Evolutionary conservation across 2,113 vertebrate genomes (phyloP).

Genomic region (Dipodomys ordii): DNA sequence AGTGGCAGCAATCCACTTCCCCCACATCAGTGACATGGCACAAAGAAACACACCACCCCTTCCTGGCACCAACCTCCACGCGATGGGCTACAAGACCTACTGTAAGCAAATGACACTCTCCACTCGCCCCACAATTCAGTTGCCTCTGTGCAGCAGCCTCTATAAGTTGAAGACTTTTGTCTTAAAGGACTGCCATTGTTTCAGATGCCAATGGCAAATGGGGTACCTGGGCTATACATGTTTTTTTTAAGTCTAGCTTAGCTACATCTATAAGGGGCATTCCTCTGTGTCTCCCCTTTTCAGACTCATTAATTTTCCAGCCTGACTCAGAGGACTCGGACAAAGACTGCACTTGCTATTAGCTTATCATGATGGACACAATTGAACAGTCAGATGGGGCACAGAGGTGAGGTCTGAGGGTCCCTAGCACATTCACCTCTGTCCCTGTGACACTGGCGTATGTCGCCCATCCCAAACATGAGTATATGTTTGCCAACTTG

Average conservation of each 20-base stretch:
- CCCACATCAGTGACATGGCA: background rate
- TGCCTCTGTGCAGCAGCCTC: background rate
- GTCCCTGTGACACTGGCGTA: fast-evolving
- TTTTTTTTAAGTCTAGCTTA: background rate
- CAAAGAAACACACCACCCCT: background rate
- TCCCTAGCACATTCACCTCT: background rate
- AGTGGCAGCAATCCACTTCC: background rate
- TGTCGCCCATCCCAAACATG: no score
- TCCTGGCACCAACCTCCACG: no score
- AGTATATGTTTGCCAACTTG: background rate
- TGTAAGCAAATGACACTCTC: background rate
- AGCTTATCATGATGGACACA: background rate
- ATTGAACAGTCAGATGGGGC: background rate
- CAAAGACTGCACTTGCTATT: background rate
- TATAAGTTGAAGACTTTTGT: background rate
- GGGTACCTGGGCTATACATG: background rate
- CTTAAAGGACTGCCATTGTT: background rate
- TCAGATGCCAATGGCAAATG: background rate
- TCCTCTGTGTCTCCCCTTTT: background rate
- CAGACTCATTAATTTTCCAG: background rate
- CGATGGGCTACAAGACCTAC: background rate
- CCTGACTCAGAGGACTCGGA: background rate
- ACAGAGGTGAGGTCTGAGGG: background rate
- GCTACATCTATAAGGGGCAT: background rate
- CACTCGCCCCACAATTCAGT: background rate